Evolutionary conservation across 2,797 vertebrate species (phyloP).

Genomic region (Sebastes kiyomatsui): DNA sequence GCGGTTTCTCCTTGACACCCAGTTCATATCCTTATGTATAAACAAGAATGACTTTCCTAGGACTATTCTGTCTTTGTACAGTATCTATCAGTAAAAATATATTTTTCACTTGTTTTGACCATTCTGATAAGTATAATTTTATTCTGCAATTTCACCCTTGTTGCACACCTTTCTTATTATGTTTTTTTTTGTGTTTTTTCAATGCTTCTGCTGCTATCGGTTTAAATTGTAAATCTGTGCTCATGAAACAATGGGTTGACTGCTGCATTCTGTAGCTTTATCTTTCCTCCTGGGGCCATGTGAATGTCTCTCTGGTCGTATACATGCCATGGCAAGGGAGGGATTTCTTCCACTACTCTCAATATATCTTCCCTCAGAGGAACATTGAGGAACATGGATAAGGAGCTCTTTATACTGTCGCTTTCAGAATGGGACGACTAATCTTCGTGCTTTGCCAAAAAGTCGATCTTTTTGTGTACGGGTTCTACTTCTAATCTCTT

Average conservation of each 20-base stretch:
- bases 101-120: not conserved
- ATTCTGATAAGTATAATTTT: not conserved
- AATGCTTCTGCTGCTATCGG: not conserved
- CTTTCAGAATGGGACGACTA: conserved; percentile 12
- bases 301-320: conserved; percentile 26
- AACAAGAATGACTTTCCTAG: not conserved
- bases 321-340: conserved; percentile 13
- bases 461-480: not conserved
- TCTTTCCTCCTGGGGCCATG: conserved; percentile 27
- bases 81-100: not conserved
- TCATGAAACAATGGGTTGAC: conserved; percentile 21
- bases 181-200: not conserved
- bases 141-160: not conserved
- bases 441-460: not conserved
- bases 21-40: conserved; percentile 21
- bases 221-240: conserved; percentile 38
- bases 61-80: not conserved
- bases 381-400: not conserved
- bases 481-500: not conserved
- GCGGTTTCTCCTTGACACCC: conserved; percentile 26
- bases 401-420: conserved; percentile 27
- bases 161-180: not conserved
- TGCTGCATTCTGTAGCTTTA: conserved; percentile 30
- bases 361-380: conserved; percentile 9
- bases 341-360: not conserved